Conservation (phyloP, 2,888 invertebrate genomes). For the Congeria kusceri region DNA sequence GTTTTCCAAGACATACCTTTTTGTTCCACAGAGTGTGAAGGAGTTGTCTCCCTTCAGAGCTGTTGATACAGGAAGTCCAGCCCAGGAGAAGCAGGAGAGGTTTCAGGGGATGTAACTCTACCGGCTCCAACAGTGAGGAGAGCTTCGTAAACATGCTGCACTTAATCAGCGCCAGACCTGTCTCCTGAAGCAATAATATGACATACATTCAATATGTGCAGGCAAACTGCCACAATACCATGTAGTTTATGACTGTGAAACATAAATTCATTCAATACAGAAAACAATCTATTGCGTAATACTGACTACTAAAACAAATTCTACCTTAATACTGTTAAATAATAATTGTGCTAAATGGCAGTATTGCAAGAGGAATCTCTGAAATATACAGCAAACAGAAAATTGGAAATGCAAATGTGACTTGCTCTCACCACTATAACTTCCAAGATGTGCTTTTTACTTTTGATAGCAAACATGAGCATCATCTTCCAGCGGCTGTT, state of each 20-base stretch:
- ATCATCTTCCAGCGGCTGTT: conserved; percentile 74
- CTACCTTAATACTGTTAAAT: too few species aligned
- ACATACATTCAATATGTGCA: too few species aligned
- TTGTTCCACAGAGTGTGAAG: conserved; percentile 77
- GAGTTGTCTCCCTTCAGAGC: conserved; percentile 75
- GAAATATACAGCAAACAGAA: background rate
- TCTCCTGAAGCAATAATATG: conserved; percentile 75
- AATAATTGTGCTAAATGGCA: too few species aligned
- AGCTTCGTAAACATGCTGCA: conserved; percentile 76
- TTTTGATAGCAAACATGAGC: conserved; percentile 70
- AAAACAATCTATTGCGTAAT: too few species aligned
- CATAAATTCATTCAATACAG: too few species aligned
- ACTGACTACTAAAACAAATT: too few species aligned
- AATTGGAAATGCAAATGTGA: background rate
- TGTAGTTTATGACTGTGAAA: too few species aligned
- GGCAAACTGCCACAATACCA: too few species aligned
- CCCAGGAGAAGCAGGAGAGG: conserved; percentile 80
- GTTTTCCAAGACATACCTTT: conserved; percentile 61
- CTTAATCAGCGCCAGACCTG: conserved; percentile 76
- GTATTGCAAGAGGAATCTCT: too few species aligned
- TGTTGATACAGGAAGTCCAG: conserved; percentile 78
- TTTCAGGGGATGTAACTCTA: conserved; percentile 79
- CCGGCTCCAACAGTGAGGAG: conserved; percentile 70
- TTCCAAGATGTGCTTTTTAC: conserved; percentile 77
- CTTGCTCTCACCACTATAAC: conserved; percentile 73